These are phyloP conservation scores for Apoda limacodes DNA, from an alignment of 2,888 invertebrate genomes.

Conservation along the genomic window DNA sequence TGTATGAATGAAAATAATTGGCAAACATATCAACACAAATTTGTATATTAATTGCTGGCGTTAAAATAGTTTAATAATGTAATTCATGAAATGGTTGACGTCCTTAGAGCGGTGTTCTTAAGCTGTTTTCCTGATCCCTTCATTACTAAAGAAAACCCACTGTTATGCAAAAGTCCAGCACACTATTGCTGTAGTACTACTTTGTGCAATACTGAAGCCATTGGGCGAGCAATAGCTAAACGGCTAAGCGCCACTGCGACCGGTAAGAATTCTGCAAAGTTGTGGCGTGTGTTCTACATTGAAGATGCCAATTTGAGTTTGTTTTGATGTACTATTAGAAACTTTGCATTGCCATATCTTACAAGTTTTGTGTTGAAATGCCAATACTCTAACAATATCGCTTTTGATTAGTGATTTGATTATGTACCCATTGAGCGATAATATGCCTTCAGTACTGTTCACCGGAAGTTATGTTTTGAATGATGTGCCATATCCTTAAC, in stretches of 20 bases:
- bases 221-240: conserved; percentile 40
- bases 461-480: conserved; percentile 49
- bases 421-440: conserved; percentile 55
- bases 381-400: conserved; percentile 60
- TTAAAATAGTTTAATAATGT: conserved; percentile 33
- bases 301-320: conserved; percentile 55
- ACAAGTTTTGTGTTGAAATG: conserved; percentile 65
- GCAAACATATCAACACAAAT: conserved; percentile 54
- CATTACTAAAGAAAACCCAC: conserved; percentile 41
- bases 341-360: conserved; percentile 53
- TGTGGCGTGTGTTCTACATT: conserved; percentile 47
- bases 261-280: conserved; percentile 52
- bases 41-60: conserved; percentile 21
- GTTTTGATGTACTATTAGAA: conserved; percentile 59
- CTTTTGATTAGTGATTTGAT: conserved; percentile 63
- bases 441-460: conserved; percentile 29
- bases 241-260: conserved; percentile 40
- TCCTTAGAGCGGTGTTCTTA: conserved; percentile 60
- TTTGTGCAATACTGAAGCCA: conserved; percentile 56
- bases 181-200: conserved; percentile 57
- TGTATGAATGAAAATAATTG: conserved; percentile 27
- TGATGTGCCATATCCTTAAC: conserved; percentile 60
- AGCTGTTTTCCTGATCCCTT: conserved; percentile 70
- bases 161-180: conserved; percentile 47
- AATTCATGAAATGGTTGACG: conserved; percentile 47